phyloP scores from a whole-genome alignment of 1,140 invertebrate species.

The Cryptotermes secundus region DNA sequence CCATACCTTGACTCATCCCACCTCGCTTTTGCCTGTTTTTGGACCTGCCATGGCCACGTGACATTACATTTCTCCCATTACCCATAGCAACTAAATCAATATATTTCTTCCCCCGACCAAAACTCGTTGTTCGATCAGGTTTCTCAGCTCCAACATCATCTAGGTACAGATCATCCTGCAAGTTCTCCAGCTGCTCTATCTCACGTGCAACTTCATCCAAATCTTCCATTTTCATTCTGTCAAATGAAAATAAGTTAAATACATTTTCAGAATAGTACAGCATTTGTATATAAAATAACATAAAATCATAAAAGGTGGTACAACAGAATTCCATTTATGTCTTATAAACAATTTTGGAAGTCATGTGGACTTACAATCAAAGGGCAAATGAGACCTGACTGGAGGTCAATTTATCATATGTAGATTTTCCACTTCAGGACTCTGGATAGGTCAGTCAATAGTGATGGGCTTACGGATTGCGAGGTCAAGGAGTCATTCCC shows the following conservation, averaged over 20 bases:
- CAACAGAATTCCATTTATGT: too few species aligned
- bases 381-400: too few species aligned
- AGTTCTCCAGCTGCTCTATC: background rate
- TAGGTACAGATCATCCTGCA: conserved; percentile 21
- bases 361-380: too few species aligned
- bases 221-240: conserved; percentile 6
- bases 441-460: too few species aligned
- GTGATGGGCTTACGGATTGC: too few species aligned
- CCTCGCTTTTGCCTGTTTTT: background rate
- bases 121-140: background rate
- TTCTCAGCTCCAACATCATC: conserved; percentile 8
- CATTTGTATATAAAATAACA: too few species aligned
- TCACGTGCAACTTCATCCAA: background rate
- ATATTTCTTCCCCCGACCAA: background rate
- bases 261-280: too few species aligned
- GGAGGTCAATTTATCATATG: too few species aligned
- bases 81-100: background rate
- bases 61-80: background rate
- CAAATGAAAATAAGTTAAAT: background rate
- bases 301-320: too few species aligned
- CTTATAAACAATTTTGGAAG: too few species aligned
- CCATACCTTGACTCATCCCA: background rate
- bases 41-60: background rate
- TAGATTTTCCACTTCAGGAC: too few species aligned
- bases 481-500: too few species aligned